These are phyloP conservation scores for Theonella swinhoei DNA, from an alignment of 37 sponge, comb jelly and placozoan species.

Conservation along the genomic window DNA sequence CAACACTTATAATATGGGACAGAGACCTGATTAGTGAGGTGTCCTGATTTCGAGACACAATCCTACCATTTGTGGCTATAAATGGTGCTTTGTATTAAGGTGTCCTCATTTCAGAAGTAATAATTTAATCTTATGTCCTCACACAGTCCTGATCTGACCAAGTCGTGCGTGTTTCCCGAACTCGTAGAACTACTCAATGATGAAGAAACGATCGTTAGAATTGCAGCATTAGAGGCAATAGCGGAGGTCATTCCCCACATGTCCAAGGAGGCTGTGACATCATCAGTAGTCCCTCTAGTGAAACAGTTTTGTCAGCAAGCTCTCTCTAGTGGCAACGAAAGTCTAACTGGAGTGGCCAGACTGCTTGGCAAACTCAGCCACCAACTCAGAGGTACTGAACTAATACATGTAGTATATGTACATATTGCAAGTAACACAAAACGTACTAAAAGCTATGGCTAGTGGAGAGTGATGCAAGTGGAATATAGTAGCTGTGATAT, in stretches of 20 bases:
- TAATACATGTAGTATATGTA: no score
- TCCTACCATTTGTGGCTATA: no score
- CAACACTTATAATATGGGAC: no score
- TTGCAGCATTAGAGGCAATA: constrained; percentile 51
- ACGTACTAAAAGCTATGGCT: no score
- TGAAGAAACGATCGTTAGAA: constrained; percentile 61
- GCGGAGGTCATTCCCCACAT: constrained; percentile 39
- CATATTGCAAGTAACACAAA: no score
- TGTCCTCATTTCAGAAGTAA: no score
- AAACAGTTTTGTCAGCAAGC: constrained; percentile 29
- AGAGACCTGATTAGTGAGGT: no score
- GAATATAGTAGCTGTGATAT: no score
- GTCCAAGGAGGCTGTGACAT: constrained; percentile 12
- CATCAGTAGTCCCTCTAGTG: constrained; percentile 21
- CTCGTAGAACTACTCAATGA: constrained; percentile 53
- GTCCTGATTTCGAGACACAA: no score
- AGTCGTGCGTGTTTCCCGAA: constrained; percentile 50
- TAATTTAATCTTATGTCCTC: no score
- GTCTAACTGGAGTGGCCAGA: constrained; percentile 8
- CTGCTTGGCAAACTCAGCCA: constrained; percentile 44
- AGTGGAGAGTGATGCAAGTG: no score
- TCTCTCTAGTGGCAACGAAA: neutral
- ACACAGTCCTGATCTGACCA: constrained; percentile 23
- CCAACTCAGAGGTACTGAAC: constrained; percentile 49
- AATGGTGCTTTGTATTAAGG: no score